phyloP scores from a whole-genome alignment of 2,113 vertebrate genomes.

The Coturnix japonica region DNA sequence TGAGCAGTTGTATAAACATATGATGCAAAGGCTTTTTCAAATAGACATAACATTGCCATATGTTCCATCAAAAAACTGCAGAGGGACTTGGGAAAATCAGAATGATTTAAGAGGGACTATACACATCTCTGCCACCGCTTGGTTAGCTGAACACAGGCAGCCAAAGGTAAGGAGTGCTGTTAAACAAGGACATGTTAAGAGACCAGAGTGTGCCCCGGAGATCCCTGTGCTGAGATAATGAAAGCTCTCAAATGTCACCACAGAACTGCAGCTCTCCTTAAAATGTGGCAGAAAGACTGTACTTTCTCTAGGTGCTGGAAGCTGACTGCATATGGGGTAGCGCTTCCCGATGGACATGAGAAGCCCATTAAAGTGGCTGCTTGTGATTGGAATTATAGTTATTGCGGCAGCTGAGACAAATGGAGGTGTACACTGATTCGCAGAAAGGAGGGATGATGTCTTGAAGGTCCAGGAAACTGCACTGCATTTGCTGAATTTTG shows the following conservation, averaged over 20 bases:
- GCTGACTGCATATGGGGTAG: conserved; percentile 52
- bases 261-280: conserved; percentile 67
- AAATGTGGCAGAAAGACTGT: conserved; percentile 32
- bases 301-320: conserved; percentile 38
- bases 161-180: conserved; percentile 71
- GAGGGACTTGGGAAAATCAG: conserved; percentile 83
- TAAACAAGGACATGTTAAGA: conserved; percentile 77
- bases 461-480: conserved; percentile 17
- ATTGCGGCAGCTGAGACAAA: conserved; percentile 36
- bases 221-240: conserved; percentile 73
- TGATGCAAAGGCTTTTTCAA: conserved; percentile 86
- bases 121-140: conserved; percentile 76
- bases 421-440: not conserved
- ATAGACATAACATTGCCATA: conserved; percentile 86
- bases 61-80: conserved; percentile 81
- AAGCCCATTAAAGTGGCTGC: conserved; percentile 56
- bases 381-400: conserved; percentile 41
- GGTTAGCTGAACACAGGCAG: conserved; percentile 75
- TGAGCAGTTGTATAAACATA: conserved; percentile 87
- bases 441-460: conserved; percentile 2
- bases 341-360: conserved; percentile 42
- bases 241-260: conserved; percentile 74
- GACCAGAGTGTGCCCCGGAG: conserved; percentile 77
- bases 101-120: conserved; percentile 82
- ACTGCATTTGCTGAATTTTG: not conserved